Evolutionary conservation across 53 echinoderm and acorn worm genomes (phyloP).

Genomic region (Echinometra lucunter): DNA sequence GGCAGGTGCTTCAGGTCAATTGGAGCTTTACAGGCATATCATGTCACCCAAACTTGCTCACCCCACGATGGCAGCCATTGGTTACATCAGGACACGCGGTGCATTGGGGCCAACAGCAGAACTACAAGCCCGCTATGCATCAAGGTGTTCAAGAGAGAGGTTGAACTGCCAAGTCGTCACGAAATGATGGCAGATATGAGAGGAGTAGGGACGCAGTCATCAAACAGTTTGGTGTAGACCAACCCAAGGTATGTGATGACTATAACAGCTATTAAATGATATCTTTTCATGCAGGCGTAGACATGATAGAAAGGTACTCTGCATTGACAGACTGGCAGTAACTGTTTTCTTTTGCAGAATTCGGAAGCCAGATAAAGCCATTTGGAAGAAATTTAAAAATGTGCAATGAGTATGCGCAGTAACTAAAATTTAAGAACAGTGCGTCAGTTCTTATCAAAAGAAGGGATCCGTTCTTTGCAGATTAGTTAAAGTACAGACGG

Average conservation of each 20-base stretch:
- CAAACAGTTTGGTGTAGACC: not conserved
- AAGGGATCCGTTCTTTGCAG: too few relatives aligned
- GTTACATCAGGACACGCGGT: conserved; percentile 30
- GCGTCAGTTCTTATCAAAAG: too few relatives aligned
- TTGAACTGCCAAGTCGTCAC: conserved; percentile 32
- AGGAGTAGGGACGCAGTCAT: not conserved
- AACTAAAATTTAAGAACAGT: too few relatives aligned
- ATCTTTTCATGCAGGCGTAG: not conserved
- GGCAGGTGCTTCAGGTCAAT: not conserved
- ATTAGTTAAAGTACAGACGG: too few relatives aligned
- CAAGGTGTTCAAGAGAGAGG: conserved; percentile 48
- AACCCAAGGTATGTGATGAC: not conserved
- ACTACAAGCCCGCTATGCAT: conserved; percentile 61
- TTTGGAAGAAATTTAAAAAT: too few relatives aligned
- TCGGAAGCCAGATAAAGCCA: too few relatives aligned
- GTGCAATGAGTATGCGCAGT: too few relatives aligned
- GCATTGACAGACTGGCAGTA: too few relatives aligned
- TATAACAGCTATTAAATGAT: not conserved
- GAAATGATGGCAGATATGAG: conserved; percentile 59
- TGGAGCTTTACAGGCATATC: conserved; percentile 59
- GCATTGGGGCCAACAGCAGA: conserved; percentile 42
- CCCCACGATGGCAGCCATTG: conserved; percentile 65
- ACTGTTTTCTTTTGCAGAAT: too few relatives aligned
- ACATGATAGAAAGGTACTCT: too few relatives aligned
- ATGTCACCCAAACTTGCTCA: conserved; percentile 48